A percentile compares a stretch with the other conserved stretches of the same genome.
phyloP scores from a whole-genome alignment of 2,113 vertebrate genomes.

The Phylloscopus trochiloides region DNA sequence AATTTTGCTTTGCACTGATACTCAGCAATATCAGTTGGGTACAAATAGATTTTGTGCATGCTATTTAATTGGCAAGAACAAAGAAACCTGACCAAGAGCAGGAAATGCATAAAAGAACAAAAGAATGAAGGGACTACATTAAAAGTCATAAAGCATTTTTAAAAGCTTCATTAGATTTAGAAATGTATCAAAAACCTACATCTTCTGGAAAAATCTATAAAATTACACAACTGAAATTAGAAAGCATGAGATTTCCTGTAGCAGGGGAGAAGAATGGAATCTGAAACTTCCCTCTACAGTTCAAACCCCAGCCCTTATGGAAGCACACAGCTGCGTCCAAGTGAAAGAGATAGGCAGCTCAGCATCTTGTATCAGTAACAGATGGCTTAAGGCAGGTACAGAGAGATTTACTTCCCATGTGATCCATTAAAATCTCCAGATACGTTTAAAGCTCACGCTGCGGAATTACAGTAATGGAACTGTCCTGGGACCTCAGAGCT shows the following conservation, averaged over 20 bases:
- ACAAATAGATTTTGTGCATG: not conserved
- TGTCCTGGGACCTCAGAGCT: slow-evolving; percentile 1
- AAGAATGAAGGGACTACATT: not conserved
- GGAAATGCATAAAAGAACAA: not conserved
- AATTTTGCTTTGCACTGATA: slow-evolving; percentile 46
- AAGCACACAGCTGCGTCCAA: not conserved
- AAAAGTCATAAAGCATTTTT: slow-evolving; percentile 5
- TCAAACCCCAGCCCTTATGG: not conserved
- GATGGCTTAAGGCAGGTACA: slow-evolving; percentile 45
- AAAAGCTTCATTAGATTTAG: slow-evolving; percentile 30
- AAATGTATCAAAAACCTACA: not conserved
- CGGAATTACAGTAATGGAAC: slow-evolving; percentile 43
- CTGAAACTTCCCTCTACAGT: not conserved
- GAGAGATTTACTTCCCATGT: slow-evolving; percentile 25
- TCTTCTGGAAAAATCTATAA: slow-evolving; percentile 9
- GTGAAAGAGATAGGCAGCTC: slow-evolving; percentile 50
- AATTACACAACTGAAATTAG: not conserved
- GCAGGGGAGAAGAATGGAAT: not conserved
- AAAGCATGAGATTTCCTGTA: not conserved
- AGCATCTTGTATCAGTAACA: slow-evolving; percentile 15
- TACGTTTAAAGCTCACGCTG: not conserved
- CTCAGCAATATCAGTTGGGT: not conserved
- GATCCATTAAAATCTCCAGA: slow-evolving; percentile 47
- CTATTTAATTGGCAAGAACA: not conserved
- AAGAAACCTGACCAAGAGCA: slow-evolving; percentile 22